phyloP scores from a whole-genome alignment of 1,140 invertebrate species.

The Cyphomyrmex costatus region DNA sequence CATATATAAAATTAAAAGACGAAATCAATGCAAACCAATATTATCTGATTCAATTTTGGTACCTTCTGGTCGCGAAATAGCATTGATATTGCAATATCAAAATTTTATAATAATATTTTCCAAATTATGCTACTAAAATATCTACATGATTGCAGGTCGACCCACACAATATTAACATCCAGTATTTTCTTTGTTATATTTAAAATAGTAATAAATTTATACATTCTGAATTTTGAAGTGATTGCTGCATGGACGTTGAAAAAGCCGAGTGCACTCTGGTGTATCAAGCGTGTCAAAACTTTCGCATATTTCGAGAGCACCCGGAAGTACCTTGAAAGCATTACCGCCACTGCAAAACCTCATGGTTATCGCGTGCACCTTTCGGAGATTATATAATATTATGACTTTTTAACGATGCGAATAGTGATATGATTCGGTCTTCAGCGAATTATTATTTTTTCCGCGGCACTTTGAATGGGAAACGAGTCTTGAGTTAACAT shows the following conservation, averaged over 20 bases:
- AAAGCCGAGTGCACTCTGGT: constrained; percentile 23
- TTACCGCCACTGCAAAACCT: constrained; percentile 46
- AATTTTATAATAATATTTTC: constrained; percentile 17
- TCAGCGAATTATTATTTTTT: constrained; percentile 17
- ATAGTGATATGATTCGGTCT: constrained; percentile 8
- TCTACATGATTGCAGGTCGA: not conserved
- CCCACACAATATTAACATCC: not conserved
- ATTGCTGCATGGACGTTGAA: not conserved
- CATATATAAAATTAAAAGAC: not conserved
- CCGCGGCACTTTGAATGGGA: not conserved
- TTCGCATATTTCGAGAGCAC: constrained; percentile 29
- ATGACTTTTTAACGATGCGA: not conserved
- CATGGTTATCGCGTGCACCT: constrained; percentile 41
- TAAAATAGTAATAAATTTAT: not conserved
- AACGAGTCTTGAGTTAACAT: not conserved
- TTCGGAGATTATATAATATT: constrained; percentile 38
- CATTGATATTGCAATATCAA: not conserved
- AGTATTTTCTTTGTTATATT: not conserved
- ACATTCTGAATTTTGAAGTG: constrained; percentile 2
- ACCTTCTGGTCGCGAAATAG: not conserved
- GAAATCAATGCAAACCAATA: not conserved
- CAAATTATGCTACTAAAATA: not conserved
- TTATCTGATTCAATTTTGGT: not conserved
- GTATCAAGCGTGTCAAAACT: constrained; percentile 39
- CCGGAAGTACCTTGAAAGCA: constrained; percentile 48